A percentile compares a stretch with the other conserved stretches of the same genome.
Conservation (phyloP, 2,797 vertebrate species). For the Chaenodraco wilsoni region DNA sequence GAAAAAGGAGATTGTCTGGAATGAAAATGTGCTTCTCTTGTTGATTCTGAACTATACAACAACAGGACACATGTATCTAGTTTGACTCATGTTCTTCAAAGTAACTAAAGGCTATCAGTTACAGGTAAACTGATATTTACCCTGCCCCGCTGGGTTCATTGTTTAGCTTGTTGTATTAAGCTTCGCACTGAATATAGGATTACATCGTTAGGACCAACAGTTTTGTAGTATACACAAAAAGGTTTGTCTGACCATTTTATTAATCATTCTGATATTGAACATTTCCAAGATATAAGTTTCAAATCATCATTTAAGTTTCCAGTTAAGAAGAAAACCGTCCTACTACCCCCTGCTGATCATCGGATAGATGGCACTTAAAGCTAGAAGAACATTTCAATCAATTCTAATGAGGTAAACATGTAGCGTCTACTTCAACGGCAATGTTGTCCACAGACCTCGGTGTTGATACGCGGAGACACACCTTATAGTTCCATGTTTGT, state of each 20-base stretch:
- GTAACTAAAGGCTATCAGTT: not conserved
- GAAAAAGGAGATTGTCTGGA: too few relatives aligned
- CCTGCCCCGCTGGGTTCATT: not conserved
- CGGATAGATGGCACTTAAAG: too few relatives aligned
- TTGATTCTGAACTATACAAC: too few relatives aligned
- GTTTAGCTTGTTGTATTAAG: not conserved
- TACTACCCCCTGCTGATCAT: not conserved
- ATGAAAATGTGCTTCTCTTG: too few relatives aligned
- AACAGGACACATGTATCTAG: not conserved
- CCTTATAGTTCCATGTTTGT: not conserved
- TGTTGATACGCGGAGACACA: not conserved
- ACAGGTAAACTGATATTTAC: not conserved
- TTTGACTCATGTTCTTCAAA: not conserved
- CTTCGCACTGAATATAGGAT: not conserved
- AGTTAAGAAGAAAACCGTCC: not conserved
- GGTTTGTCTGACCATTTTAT: not conserved
- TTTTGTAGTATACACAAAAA: not conserved
- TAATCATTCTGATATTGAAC: slow-evolving; percentile 1
- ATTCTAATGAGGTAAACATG: not conserved
- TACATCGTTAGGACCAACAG: slow-evolving; percentile 7
- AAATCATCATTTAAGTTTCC: not conserved
- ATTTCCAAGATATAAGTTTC: not conserved
- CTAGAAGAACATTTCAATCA: not conserved
- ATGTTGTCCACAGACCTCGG: not conserved
- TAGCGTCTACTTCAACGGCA: not conserved